These are phyloP conservation scores for Embiotoca jacksoni DNA, from an alignment of 2,113 vertebrate genomes.

Conservation along the genomic window DNA sequence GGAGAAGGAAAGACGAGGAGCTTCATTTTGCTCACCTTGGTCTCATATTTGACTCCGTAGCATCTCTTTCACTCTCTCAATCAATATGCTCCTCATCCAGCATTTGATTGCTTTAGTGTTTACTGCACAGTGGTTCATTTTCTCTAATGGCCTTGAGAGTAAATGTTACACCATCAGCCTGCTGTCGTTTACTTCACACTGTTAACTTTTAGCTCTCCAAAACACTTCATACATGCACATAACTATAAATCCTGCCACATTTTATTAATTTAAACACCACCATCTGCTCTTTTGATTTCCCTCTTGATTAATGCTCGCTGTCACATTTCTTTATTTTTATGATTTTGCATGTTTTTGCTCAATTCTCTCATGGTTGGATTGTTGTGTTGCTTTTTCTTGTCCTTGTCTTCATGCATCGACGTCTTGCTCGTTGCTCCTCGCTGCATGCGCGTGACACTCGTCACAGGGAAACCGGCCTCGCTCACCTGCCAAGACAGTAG, in stretches of 20 bases:
- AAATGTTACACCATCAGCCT: constrained; percentile 75
- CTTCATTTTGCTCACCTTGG: constrained; percentile 44
- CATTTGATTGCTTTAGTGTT: constrained; percentile 80
- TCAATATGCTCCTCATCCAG: constrained; percentile 78
- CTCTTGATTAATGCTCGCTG: constrained; percentile 41
- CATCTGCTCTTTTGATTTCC: constrained; percentile 65
- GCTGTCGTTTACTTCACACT: constrained; percentile 72
- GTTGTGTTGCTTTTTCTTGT: constrained; percentile 40
- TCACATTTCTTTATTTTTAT: constrained; percentile 1
- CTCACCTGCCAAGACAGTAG: constrained; percentile 87
- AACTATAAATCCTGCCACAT: constrained; percentile 47
- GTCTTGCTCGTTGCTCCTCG: constrained; percentile 47
- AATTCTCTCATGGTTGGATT: constrained; percentile 33
- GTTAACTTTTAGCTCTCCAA: constrained; percentile 73
- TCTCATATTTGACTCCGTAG: constrained; percentile 46
- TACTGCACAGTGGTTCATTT: constrained; percentile 81
- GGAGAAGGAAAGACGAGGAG: neutral
- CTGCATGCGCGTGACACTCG: constrained; percentile 66
- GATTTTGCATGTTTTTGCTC: constrained; percentile 39
- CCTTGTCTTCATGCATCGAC: constrained; percentile 41
- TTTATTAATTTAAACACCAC: constrained; percentile 50
- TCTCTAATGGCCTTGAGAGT: constrained; percentile 76
- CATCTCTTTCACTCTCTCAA: constrained; percentile 64
- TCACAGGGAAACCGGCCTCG: constrained; percentile 81
- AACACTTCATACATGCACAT: constrained; percentile 59